Evolutionary conservation across 2,888 invertebrate species (phyloP), one percentile per base, ranked within the genome.

Genomic region (Unio pictorum): DNA sequence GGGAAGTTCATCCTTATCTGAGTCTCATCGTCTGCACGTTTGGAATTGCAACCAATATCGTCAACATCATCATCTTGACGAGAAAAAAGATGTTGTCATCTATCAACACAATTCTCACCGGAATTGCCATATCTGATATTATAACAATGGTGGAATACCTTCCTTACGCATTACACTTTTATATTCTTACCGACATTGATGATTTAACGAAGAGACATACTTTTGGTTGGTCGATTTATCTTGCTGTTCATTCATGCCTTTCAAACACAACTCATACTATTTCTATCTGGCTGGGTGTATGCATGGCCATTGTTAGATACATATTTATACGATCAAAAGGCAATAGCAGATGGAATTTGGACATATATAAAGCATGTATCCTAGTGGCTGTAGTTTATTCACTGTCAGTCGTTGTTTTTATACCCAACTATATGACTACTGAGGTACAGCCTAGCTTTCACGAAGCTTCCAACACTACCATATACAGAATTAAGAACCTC

Each of bases 231-330:
- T 87, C 86, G 4, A 71, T 82, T 26, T 91, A 90, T 77, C 83
- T 91, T 63, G 88, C 90, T 54, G 94, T 97, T 83, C 97, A 97
- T 90, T 95, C 95, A 45, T 94, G 95, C 86, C 95, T 96, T 89
- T 94, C 95, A 55, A 96, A 96, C 90, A 93, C 95, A 61, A 93
- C 95, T 73, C 96, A 96, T 89, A 97, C 97, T 2, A 95, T 97
- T 76, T 96, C 97, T 1, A 97, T 97, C 79, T 97, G 96, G 94
- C 91, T 98, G 79, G 98, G 97, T 0, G 95, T 98, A 2, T 95
- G 95, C 1, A 91, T 98, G 79, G 97, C 97, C 0, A 94, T 97
- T 5, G 97, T 11, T 67, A 75, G 80, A 28, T 81, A 79, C 61
- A 72, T 81, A 4, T 80, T 77, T 66, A 81, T 81, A 45, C 69